Evolutionary conservation across 2,113 vertebrate species (phyloP).

Genomic region (Clarias batrachus): DNA sequence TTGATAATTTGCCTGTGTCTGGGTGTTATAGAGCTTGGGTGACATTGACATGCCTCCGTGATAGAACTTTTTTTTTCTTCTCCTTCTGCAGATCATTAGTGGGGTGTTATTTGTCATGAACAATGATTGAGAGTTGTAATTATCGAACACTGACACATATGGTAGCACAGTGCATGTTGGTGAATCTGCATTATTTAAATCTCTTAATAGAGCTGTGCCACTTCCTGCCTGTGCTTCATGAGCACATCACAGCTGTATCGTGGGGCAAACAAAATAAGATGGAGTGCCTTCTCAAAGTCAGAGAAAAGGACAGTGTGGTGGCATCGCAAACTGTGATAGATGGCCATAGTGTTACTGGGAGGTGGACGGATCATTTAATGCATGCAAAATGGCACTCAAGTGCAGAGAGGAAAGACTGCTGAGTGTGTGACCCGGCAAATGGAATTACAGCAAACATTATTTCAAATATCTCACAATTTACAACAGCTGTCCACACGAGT

Average conservation of each 20-base stretch:
- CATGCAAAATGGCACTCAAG: conserved; percentile 70
- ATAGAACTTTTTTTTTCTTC: conserved; percentile 13
- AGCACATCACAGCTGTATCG: conserved; percentile 70
- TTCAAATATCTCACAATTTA: conserved; percentile 65
- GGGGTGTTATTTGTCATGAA: conserved; percentile 38
- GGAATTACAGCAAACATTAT: conserved; percentile 66
- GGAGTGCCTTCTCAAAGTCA: conserved; percentile 76
- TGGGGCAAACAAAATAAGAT: conserved; percentile 75
- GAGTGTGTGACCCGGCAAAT: conserved; percentile 64
- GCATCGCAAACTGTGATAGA: conserved; percentile 71
- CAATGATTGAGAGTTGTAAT: conserved; percentile 48
- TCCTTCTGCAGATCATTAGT: conserved; percentile 36
- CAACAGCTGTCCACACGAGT: conserved; percentile 66
- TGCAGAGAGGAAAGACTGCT: conserved; percentile 55
- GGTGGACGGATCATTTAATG: conserved; percentile 68
- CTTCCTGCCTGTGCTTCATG: conserved; percentile 51
- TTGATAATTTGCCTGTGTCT: conserved; percentile 30
- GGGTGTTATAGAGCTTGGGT: conserved; percentile 24
- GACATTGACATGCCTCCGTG: conserved; percentile 35
- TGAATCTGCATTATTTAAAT: conserved; percentile 50
- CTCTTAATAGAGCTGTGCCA: conserved; percentile 26
- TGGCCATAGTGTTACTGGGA: conserved; percentile 61
- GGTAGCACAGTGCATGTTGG: conserved; percentile 25
- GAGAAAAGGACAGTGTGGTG: conserved; percentile 65
- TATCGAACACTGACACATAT: conserved; percentile 31